phyloP scores from a whole-genome alignment of 2,797 vertebrate genomes.

The Okamejei kenojei region DNA sequence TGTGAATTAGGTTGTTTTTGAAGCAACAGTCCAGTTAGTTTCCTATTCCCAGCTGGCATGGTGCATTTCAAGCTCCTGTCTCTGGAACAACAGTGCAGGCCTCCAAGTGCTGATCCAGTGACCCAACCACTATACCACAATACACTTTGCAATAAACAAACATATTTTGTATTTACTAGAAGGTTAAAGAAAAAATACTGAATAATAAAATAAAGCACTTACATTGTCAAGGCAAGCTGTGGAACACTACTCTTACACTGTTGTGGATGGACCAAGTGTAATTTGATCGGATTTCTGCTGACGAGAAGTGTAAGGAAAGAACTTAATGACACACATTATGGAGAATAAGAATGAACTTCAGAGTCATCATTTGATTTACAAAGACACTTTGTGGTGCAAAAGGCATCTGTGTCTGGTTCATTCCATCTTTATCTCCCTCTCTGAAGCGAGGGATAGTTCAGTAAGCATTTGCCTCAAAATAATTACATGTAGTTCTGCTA shows the following conservation, averaged over 20 bases:
- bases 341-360: background rate
- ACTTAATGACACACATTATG: slow-evolving; percentile 44
- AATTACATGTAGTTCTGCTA: background rate
- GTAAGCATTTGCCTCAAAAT: background rate
- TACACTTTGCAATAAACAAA: background rate
- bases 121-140: too few species aligned
- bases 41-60: too few species aligned
- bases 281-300: slow-evolving; percentile 62
- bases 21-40: too few species aligned
- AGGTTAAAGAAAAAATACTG: slow-evolving; percentile 27
- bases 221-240: slow-evolving; percentile 48
- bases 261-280: slow-evolving; percentile 60
- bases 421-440: too few species aligned
- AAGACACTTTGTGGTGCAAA: background rate
- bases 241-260: slow-evolving; percentile 56
- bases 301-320: slow-evolving; percentile 41
- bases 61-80: too few species aligned
- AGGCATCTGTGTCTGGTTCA: background rate
- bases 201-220: slow-evolving; percentile 51
- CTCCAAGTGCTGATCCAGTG: too few species aligned
- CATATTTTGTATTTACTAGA: background rate
- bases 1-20: too few species aligned
- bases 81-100: too few species aligned
- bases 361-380: background rate
- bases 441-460: too few species aligned